Evolutionary conservation across 2,113 vertebrate genomes (phyloP).

Genomic region (Mus musculus): GRCm39 chrX:19365001-19365500

Average conservation of each 20-base stretch:
- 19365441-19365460: not conserved
- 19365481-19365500: not conserved
- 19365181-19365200: too few species aligned
- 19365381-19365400: not conserved
- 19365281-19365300: not conserved
- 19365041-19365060: too few species aligned
- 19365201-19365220: too few species aligned
- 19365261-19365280: not conserved
- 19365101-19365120: too few species aligned
- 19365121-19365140: too few species aligned
- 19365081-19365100: too few species aligned
- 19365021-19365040: too few species aligned
- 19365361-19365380: not conserved
- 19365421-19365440: not conserved
- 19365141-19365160: too few species aligned
- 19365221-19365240: slow-evolving; percentile 37
- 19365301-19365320: slow-evolving; percentile 24
- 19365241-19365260: not conserved
- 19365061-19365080: too few species aligned
- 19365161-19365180: too few species aligned
- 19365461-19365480: not conserved
- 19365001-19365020: slow-evolving; percentile 26
- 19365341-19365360: too few species aligned
- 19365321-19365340: not conserved
- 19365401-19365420: not conserved